Evolutionary conservation across 2,797 vertebrate species (phyloP).

Genomic region (Hyperoplus immaculatus): DNA sequence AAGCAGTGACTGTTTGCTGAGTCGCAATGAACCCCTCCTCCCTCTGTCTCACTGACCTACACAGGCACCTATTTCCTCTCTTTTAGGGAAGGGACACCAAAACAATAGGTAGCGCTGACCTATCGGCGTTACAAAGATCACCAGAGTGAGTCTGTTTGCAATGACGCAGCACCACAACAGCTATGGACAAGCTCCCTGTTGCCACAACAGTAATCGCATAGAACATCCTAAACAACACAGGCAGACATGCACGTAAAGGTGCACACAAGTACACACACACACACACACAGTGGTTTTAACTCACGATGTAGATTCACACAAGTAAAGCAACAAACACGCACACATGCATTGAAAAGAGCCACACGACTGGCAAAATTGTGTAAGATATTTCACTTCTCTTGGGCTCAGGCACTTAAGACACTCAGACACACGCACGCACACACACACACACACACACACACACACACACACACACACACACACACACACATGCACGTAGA

Average conservation of each 20-base stretch:
- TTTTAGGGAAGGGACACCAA: slow-evolving; percentile 37
- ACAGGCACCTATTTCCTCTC: slow-evolving; percentile 28
- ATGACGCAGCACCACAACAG: slow-evolving; percentile 46
- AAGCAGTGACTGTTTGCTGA: slow-evolving; percentile 32
- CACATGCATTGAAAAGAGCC: too few relatives aligned
- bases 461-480: background rate
- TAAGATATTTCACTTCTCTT: too few relatives aligned
- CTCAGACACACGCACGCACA: background rate
- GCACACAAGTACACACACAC: background rate
- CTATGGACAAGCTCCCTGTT: slow-evolving; percentile 57
- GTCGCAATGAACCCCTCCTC: background rate
- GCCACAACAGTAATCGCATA: slow-evolving; percentile 62
- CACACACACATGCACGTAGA: slow-evolving; percentile 6
- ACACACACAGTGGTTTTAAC: background rate
- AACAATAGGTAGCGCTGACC: slow-evolving; percentile 68
- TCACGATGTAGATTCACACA: background rate
- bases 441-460: background rate
- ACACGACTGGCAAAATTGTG: too few relatives aligned
- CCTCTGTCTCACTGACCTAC: slow-evolving; percentile 16
- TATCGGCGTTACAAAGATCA: slow-evolving; percentile 58
- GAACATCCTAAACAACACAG: slow-evolving; percentile 54
- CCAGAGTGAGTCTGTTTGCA: slow-evolving; percentile 30
- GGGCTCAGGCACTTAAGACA: background rate
- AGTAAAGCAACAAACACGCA: slow-evolving; percentile 1
- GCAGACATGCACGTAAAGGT: slow-evolving; percentile 6